Base-by-base conservation (phyloP, 23 tunicate genomes). In the Halocynthia aurantium region DNA sequence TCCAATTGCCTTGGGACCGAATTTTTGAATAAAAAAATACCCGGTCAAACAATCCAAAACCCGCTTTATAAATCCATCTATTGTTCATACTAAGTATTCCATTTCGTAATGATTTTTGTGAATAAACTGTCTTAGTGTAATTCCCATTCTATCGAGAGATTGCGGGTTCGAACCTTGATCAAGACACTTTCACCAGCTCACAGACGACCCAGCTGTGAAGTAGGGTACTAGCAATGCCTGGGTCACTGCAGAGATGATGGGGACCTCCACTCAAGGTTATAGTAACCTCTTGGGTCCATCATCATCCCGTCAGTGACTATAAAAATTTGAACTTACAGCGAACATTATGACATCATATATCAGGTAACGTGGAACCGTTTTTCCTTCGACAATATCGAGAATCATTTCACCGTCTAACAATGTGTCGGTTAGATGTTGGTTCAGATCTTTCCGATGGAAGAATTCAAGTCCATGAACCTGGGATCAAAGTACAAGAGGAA, bases 341-440 rank as follows among this genome's bases (percentile, higher is more conserved):
- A 83, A 93, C 80, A 85, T 77, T 6, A 93, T 70, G 72, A 93
- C 87, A 69, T 93, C 98, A 57, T 93, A 93, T 18, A 93, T 88
- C 17, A 93, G 86, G 84, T 62, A 93, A 61, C 98, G 54, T 55
- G 98, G 98, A 15, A 87, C 85, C 74, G 84, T 83, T 65, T 76
- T 54, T 6, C 98, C 98, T 51, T 93, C 72, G 0, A 93, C 94
- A 52, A 67, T 51, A 76, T 93, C 98, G 8, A 93, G 18, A 7
- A 93, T 89, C 98, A 93, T 82, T 76, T 93, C 98, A 7, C 98
- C 98, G 61, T 93, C 98, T 12, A 93, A 52, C 15, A 93, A 71
- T 0, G 93, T 89, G 68, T 93, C 90, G 6, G 79, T 81, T 19
- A 93, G 70, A 6, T 88, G 84, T 40, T 81, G 56, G 50, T 81